Conservation (phyloP, 2,113 vertebrate genomes). For the Ceyx margarethae region DNA sequence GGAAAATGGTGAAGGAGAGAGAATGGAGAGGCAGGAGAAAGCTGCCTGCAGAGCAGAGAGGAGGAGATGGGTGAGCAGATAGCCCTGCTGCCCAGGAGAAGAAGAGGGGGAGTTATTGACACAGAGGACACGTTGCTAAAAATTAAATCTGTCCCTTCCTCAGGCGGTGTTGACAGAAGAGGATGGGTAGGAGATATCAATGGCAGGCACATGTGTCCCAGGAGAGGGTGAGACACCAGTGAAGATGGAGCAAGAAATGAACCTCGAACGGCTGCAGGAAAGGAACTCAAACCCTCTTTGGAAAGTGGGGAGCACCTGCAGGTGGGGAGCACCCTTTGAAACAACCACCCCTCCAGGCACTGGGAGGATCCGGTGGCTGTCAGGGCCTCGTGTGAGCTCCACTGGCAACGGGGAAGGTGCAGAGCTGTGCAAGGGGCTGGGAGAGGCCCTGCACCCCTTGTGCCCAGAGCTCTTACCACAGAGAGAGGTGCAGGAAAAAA, state of each 20-base stretch:
- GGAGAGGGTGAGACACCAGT: background rate
- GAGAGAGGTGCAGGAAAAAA: background rate
- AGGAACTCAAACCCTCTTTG: background rate
- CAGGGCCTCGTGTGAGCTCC: background rate
- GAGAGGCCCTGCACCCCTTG: background rate
- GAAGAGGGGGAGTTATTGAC: conserved; percentile 25
- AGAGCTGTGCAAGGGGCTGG: rapidly evolving
- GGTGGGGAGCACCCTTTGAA: background rate
- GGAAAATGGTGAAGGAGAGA: background rate
- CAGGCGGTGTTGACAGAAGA: conserved; percentile 62
- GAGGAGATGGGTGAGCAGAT: conserved; percentile 22
- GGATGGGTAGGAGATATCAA: conserved; percentile 41
- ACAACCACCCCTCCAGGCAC: background rate
- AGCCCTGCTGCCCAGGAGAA: background rate
- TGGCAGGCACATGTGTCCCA: conserved; percentile 18
- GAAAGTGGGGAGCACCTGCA: background rate
- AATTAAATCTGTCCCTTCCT: conserved; percentile 58
- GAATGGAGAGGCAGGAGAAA: background rate
- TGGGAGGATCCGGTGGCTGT: rapidly evolving
- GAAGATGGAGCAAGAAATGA: background rate
- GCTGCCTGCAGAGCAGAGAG: background rate
- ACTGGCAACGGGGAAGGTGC: rapidly evolving
- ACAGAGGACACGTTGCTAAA: conserved; percentile 36
- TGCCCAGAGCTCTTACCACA: background rate
- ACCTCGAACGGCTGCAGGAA: background rate